Evolutionary conservation across 2,888 invertebrate genomes (phyloP), one percentile per base, ranked within the genome.

Genomic region (Bhutanitis thaidina): DNA sequence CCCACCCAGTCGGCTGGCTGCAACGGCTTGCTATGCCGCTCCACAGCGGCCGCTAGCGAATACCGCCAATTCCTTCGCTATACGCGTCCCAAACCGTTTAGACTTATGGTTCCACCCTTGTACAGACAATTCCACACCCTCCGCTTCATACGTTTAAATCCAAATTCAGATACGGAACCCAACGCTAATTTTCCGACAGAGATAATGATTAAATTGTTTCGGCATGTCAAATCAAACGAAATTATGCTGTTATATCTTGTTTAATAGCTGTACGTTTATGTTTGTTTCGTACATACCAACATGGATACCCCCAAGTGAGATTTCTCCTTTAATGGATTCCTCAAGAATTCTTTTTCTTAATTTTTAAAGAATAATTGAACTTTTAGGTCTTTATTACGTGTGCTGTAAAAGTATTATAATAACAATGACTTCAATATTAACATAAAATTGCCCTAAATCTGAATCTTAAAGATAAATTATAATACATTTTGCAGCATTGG

Each of bases 201-300:
- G 77, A 80, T 89, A 88, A 87, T 89, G 83, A 86, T 89, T 84
- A 87, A 88, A 88, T 88, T 86, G 86, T 86, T 88, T 86, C 86
- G 89, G 89, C 80, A 85, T 89, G 84, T 88, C 83, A 84, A 86
- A 88, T 87, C 86, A 88, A 85, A 89, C 81, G 78, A 87, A 88
- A 89, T 88, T 85, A 89, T 89, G 83, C 86, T 86, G 87, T 89
- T 87, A 88, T 85, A 87, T 85, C 83, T 87, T 84, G 83, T 86
- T 87, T 83, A 85, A 87, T 82, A 79, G 82, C 74, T 68, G 78
- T 77, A 65, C 72, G 71, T 69, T 80, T 82, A 78, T 75, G 72
- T 76, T 75, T 76, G 74, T 76, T 64, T 72, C 69, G 64, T 77
- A 76, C 74, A 82, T 85, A 67, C 77, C 74, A 62, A 58, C 65